Conservation (phyloP, 2,888 invertebrate species). For the Gasteruption jaculator region DNA sequence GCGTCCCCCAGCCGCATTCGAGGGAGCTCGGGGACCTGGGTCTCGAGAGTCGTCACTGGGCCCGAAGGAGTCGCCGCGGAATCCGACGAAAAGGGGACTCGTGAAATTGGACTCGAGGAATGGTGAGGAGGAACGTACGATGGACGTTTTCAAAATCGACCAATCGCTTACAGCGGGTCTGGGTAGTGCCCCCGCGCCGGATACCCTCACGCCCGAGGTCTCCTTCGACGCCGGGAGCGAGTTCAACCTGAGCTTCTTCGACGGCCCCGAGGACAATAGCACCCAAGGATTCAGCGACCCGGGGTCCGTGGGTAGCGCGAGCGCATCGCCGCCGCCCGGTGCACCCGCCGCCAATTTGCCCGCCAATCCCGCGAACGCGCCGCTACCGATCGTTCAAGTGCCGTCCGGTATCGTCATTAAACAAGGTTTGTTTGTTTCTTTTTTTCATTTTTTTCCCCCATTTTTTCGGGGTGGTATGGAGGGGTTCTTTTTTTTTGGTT, state of each 20-base stretch:
- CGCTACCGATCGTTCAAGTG: constrained; percentile 44
- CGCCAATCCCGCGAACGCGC: constrained; percentile 38
- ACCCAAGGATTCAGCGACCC: constrained; percentile 67
- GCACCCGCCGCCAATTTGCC: constrained; percentile 37
- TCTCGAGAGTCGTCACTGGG: too few species aligned
- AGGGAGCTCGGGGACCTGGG: too few species aligned
- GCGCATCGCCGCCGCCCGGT: constrained; percentile 47
- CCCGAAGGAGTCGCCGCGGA: too few species aligned
- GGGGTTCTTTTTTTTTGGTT: too few species aligned
- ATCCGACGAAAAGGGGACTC: too few species aligned
- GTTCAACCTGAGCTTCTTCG: constrained; percentile 79
- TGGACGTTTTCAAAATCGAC: constrained; percentile 73
- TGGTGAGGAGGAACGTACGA: too few species aligned
- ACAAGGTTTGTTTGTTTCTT: constrained; percentile 45
- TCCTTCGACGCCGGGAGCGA: constrained; percentile 72
- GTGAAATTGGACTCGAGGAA: too few species aligned
- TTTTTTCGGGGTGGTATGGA: constrained; percentile 2
- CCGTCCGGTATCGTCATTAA: constrained; percentile 48
- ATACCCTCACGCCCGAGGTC: constrained; percentile 62
- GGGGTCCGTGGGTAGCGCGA: constrained; percentile 59
- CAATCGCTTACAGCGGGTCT: constrained; percentile 63
- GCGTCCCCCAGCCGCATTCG: too few species aligned
- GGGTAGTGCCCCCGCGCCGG: constrained; percentile 60
- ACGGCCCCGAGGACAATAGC: constrained; percentile 64
- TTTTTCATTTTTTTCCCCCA: constrained; percentile 14